Evolutionary conservation across 2,113 vertebrate genomes (phyloP), one percentile per base, ranked within the genome.

Genomic region (Cyanoliseus patagonus): DNA sequence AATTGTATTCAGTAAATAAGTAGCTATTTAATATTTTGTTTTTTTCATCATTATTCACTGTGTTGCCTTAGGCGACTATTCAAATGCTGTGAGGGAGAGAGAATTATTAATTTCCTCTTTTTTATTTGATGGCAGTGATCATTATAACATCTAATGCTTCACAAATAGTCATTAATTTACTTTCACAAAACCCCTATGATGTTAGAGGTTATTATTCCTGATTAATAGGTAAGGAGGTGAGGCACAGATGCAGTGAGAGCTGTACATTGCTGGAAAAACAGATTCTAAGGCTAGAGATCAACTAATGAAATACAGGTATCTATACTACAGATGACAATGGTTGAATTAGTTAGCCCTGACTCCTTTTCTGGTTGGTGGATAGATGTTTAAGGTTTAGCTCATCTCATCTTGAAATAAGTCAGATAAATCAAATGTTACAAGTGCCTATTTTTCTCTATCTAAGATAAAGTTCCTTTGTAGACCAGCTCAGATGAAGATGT

Each of bases 101-200:
- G 46, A 79, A 75, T 87, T 92, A 92, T 78, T 86, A 75, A 86
- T 83, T 75, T 92, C 30, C 6, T 76, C 51, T 22, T 49, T 49
- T 70, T 31, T 55, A 69, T 96, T 72, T 85, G 5, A 59, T 87
- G 51, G 4, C 9, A 94, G 57, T 79, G 41, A 64, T 84, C 51
- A 87, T 84, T 92, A 51, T 72, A 90, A 33, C 33, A 55, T 79
- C 25, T 72, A 92, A 68, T 61, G 25, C 17, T 87, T 93, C 66
- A 84, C 23, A 91, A 94, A 72, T 63, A 82, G 17, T 46, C 87
- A 82, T 82, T 85, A 82, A 87, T 89, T 92, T 92, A 6, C 25
- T 88, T 82, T 78, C 63, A 61, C 33, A 62, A 33, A 74, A 74
- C 31, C 76, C 17, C 31, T 74, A 5, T 63, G n/a, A 86, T 77